These are phyloP conservation scores for Ochlodes sylvanus DNA, from an alignment of 2,888 invertebrate species.

Conservation along the genomic window DNA sequence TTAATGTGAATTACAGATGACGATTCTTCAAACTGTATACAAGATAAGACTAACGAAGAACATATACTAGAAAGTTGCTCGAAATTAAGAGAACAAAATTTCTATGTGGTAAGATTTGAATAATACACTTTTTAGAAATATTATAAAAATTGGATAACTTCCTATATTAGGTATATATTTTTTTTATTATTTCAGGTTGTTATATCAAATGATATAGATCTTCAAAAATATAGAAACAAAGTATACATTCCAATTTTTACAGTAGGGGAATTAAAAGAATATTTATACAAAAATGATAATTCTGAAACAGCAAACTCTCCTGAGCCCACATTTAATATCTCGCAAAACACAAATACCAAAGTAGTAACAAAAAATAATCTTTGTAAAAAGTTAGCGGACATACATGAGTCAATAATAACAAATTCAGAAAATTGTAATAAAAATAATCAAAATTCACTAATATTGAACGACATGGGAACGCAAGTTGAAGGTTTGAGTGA, in stretches of 20 bases:
- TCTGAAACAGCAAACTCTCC: neutral
- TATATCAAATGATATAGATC: constrained; percentile 54
- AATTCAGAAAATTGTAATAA: neutral
- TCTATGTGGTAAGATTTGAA: constrained; percentile 55
- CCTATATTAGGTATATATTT: neutral
- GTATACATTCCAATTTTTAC: constrained; percentile 51
- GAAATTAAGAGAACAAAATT: constrained; percentile 51
- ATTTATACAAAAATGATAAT: constrained; percentile 27
- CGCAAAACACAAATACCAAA: neutral
- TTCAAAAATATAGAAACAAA: constrained; percentile 48
- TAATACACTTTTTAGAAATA: neutral
- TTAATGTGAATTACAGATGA: constrained; percentile 33
- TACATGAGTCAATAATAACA: neutral
- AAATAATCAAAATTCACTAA: neutral
- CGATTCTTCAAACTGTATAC: constrained; percentile 2
- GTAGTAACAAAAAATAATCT: neutral
- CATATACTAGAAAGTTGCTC: constrained; percentile 50
- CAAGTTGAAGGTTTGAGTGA: neutral
- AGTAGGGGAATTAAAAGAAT: constrained; percentile 53
- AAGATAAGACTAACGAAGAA: constrained; percentile 33
- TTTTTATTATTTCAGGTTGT: constrained; percentile 56
- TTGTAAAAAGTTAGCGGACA: neutral
- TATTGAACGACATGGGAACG: neutral
- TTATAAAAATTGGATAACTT: no score
- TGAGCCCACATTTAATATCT: neutral